These are phyloP conservation scores for Rapana venosa DNA, from an alignment of 2,888 invertebrate species.

Conservation along the genomic window DNA sequence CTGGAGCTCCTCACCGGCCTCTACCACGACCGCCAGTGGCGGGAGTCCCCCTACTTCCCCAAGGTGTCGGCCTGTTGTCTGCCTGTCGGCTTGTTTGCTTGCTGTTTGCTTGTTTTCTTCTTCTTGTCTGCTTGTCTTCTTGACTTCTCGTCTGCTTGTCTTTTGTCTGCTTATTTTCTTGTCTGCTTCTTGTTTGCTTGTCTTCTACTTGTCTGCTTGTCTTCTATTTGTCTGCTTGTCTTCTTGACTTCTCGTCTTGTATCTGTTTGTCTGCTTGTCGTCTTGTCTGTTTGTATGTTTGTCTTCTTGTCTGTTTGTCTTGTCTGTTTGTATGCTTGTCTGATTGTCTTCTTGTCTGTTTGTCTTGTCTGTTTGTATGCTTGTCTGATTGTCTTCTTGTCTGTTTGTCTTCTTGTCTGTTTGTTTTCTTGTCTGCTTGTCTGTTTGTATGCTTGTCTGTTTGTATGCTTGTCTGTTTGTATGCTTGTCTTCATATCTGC, in stretches of 20 bases:
- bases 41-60: slow-evolving; percentile 67
- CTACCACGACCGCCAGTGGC: slow-evolving; percentile 55
- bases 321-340: slow-evolving; percentile 3
- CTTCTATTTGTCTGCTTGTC: too few species aligned
- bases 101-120: background rate
- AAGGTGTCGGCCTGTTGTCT: slow-evolving; percentile 48
- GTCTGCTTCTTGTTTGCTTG: background rate
- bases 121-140: background rate
- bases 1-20: slow-evolving; percentile 61
- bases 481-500: background rate
- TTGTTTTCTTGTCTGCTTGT: background rate
- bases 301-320: background rate
- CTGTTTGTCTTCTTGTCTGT: background rate
- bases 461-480: background rate
- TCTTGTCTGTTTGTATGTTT: background rate
- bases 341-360: background rate
- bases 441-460: background rate
- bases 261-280: background rate
- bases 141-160: background rate
- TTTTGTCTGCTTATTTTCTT: background rate
- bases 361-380: background rate
- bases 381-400: background rate
- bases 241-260: background rate
- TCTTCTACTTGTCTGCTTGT: background rate
- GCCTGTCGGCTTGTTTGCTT: background rate